Evolutionary conservation across 2,888 invertebrate species (phyloP), one percentile per base, ranked within the genome.

Genomic region (Gymnocheta viridis): DNA sequence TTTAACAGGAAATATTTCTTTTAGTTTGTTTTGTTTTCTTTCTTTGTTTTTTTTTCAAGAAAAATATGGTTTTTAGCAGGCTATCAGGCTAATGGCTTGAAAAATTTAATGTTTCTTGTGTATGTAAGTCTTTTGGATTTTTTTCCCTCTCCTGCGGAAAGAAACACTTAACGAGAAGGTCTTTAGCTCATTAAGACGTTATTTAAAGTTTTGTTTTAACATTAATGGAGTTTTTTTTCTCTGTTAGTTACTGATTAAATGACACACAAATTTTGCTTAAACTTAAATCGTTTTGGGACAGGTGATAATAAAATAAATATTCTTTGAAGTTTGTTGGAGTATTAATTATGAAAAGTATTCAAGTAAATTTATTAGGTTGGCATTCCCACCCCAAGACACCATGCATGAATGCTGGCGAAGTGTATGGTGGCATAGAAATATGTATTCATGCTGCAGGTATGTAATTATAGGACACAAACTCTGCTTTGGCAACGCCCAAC

Each of bases 101-200:
- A 77, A 60, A 77, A 12, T 49, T 78, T 60, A 41, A 41, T 78
- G 69, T 69, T 29, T 67, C 41, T 54, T 32, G 27, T 66, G 66
- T 44, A 44, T 27, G 6, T 6, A 6, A 2, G 0, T 29, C 1
- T 10, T 9, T 41, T 38, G 41, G 17, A 3, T 29, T 10, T 58
- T 47, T 32, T 27, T 4, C 7, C 22, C 27, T 22, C 17, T 4
- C 4, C 22, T 17, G n/a, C 2, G 5, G 41, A 38, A 35, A 29
- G 1, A n/a, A 66, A 56, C 17, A 22, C 5, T 47, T 56, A 60
- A 60, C 19, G 10, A 27, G 69, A 60, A 22, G 32, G 44, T 56
- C 24, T 17, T 35, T 66, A 9, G 44, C 29, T 69, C 66, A 66
- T 67, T 44, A 67, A 76, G 64, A 66, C 1, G 7, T 66, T 54